Evolutionary conservation across 2,888 invertebrate genomes (phyloP).

Genomic region (Platycnemis pennipes): DNA sequence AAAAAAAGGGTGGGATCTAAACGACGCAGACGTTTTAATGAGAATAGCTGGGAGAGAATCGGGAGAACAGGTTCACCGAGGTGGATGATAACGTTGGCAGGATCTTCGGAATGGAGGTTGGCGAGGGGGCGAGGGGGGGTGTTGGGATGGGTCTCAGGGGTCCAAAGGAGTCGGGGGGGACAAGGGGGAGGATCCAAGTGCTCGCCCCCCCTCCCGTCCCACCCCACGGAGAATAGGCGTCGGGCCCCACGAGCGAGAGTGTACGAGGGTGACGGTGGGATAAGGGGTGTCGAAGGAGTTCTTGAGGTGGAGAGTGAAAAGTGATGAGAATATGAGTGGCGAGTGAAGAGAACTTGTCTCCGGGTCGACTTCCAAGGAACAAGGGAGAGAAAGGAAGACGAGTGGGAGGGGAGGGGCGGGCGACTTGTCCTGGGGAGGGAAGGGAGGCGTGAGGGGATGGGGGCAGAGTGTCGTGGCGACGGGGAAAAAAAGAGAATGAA

Average conservation of each 20-base stretch:
- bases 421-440: background rate
- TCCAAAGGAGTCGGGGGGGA: background rate
- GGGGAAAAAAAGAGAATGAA: background rate
- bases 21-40: conserved; percentile 26
- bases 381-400: conserved; percentile 7
- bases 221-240: background rate
- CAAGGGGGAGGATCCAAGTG: background rate
- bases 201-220: background rate
- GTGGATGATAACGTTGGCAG: conserved; percentile 29
- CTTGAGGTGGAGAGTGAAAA: conserved; percentile 56
- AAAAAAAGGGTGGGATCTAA: background rate
- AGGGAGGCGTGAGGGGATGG: too few species aligned
- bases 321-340: conserved; percentile 44
- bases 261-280: background rate
- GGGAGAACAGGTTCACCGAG: conserved; percentile 22
- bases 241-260: background rate
- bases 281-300: conserved; percentile 22
- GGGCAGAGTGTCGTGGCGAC: background rate
- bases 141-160: background rate
- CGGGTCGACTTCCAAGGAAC: conserved; percentile 47
- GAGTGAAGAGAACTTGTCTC: conserved; percentile 57
- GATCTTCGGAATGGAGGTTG: background rate
- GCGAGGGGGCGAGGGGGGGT: background rate
- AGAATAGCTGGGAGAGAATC: conserved; percentile 6
- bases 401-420: background rate